Evolutionary conservation across 2,888 invertebrate species (phyloP).

Genomic region (Rugalucina vietnamica): DNA sequence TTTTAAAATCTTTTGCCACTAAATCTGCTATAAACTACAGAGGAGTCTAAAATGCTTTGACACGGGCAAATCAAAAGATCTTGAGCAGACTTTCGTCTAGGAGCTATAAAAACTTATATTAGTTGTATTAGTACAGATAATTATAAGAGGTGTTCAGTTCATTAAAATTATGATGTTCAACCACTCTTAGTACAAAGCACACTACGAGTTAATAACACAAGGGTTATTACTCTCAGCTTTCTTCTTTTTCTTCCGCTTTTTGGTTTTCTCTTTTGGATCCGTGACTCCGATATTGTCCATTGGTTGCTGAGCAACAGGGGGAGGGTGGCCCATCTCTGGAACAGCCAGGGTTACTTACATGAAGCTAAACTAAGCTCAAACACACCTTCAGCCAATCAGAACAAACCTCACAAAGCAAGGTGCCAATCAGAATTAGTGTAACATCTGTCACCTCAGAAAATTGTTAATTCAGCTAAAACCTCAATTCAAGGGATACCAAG

Average conservation of each 20-base stretch:
- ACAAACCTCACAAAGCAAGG: neutral
- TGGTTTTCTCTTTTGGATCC: slow-evolving; percentile 73
- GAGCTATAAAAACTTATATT: too few relatives aligned
- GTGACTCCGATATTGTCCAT: slow-evolving; percentile 59
- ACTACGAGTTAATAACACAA: slow-evolving; percentile 9
- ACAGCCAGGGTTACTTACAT: slow-evolving; percentile 56
- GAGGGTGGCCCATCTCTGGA: slow-evolving; percentile 74
- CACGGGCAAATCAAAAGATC: too few relatives aligned
- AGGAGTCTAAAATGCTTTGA: too few relatives aligned
- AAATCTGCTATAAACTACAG: too few relatives aligned
- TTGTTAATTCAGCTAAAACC: neutral
- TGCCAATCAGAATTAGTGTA: neutral
- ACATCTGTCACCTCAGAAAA: neutral
- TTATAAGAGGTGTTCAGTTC: too few relatives aligned
- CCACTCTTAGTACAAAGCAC: slow-evolving; percentile 11
- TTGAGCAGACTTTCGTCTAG: too few relatives aligned
- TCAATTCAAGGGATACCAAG: too few relatives aligned
- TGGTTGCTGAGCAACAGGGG: slow-evolving; percentile 59
- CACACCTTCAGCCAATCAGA: slow-evolving; percentile 37
- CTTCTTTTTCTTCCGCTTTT: slow-evolving; percentile 79
- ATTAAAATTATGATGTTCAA: too few relatives aligned
- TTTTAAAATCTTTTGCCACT: too few relatives aligned
- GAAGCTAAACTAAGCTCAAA: slow-evolving; percentile 2
- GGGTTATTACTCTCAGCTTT: slow-evolving; percentile 68
- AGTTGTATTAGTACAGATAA: too few relatives aligned